Percentiles rank a stretch among this genome's conserved stretches.
phyloP scores from a whole-genome alignment of 1,140 invertebrate species.

The Cheumatopsyche charites region DNA sequence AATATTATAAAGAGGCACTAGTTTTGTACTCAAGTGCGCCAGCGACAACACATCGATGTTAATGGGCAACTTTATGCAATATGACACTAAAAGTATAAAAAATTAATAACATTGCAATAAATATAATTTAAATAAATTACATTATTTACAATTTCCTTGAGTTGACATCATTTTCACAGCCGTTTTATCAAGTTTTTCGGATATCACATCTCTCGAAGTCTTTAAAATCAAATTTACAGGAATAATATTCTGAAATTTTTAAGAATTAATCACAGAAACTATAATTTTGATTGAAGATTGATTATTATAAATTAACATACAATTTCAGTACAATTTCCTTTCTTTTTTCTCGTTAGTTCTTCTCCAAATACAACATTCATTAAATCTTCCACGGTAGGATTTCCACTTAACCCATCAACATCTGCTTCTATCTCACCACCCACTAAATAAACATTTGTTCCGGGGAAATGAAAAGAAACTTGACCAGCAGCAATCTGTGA shows the following conservation, averaged over 20 bases:
- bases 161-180: constrained; percentile 62
- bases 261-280: constrained; percentile 24
- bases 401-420: constrained; percentile 60
- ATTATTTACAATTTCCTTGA: constrained; percentile 57
- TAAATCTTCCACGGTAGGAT: constrained; percentile 64
- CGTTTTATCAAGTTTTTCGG: constrained; percentile 59
- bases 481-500: constrained; percentile 67
- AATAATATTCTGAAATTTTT: constrained; percentile 57
- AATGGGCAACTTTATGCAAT: constrained; percentile 65
- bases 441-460: constrained; percentile 65
- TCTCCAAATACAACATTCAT: constrained; percentile 56
- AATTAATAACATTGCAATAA: background rate
- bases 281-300: background rate
- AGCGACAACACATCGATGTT: constrained; percentile 74
- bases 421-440: constrained; percentile 62
- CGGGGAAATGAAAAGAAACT: constrained; percentile 68
- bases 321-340: constrained; percentile 55
- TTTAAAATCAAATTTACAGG: constrained; percentile 59
- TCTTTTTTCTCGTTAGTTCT: constrained; percentile 58
- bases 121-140: constrained; percentile 6
- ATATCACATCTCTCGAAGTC: constrained; percentile 58
- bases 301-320: constrained; percentile 50
- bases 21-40: constrained; percentile 67
- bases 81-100: constrained; percentile 54
- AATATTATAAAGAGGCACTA: constrained; percentile 71